Conservation (phyloP, 2,888 invertebrate species). For the Eristalinus sepulchralis region DNA sequence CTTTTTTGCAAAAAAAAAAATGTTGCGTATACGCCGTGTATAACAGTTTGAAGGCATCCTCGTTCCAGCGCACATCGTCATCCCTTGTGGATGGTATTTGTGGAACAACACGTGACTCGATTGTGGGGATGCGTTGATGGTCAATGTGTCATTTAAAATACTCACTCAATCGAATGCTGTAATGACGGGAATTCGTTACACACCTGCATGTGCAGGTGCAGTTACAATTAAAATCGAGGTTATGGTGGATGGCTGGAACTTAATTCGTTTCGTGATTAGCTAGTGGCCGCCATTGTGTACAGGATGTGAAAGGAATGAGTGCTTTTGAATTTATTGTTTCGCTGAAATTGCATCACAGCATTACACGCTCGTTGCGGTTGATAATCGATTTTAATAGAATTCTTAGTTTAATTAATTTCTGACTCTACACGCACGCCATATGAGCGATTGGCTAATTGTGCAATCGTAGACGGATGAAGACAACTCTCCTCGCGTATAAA, state of each 20-base stretch:
- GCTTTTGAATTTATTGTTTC: slow-evolving; percentile 29
- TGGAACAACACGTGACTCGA: slow-evolving; percentile 65
- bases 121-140: not conserved
- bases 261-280: slow-evolving; percentile 57
- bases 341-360: slow-evolving; percentile 1
- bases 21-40: slow-evolving; percentile 63
- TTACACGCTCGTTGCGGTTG: not conserved
- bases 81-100: slow-evolving; percentile 53
- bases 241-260: slow-evolving; percentile 6
- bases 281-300: slow-evolving; percentile 8
- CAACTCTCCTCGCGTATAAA: too few relatives aligned
- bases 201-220: slow-evolving; percentile 40
- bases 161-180: slow-evolving; percentile 35
- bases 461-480: too few relatives aligned
- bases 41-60: slow-evolving; percentile 59
- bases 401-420: not conserved
- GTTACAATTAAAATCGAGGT: slow-evolving; percentile 42
- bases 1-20: slow-evolving; percentile 15
- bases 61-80: not conserved
- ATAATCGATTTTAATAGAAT: not conserved
- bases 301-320: slow-evolving; percentile 5
- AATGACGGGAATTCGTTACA: slow-evolving; percentile 43
- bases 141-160: slow-evolving; percentile 28
- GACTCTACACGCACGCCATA: too few relatives aligned
- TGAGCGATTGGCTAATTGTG: too few relatives aligned